Conservation (phyloP, 2,888 invertebrate species). For the Drosophila neotestacea region DNA sequence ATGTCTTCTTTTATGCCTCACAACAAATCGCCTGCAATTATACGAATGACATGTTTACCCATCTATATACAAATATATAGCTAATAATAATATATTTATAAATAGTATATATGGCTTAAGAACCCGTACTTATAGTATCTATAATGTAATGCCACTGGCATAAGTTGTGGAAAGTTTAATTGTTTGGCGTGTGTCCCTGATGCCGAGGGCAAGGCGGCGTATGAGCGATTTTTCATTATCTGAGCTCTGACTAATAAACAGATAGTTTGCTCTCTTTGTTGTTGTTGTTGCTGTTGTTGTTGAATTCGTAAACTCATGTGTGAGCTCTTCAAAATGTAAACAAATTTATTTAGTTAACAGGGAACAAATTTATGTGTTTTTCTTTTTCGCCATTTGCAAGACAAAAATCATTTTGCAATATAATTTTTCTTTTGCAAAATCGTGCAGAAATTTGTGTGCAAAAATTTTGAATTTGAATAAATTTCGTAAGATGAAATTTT, state of each 20-base stretch:
- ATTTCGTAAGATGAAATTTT: not conserved
- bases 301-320: conserved; percentile 6
- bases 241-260: conserved; percentile 48
- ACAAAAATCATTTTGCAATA: conserved; percentile 35
- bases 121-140: not conserved
- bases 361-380: conserved; percentile 43
- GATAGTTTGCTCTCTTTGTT: conserved; percentile 9
- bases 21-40: conserved; percentile 64
- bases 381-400: conserved; percentile 26
- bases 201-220: conserved; percentile 35
- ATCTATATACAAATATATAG: not conserved
- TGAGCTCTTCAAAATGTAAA: conserved; percentile 50
- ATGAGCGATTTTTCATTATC: conserved; percentile 63
- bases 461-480: conserved; percentile 3
- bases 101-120: conserved; percentile 5
- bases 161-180: conserved; percentile 39
- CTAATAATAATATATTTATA: not conserved
- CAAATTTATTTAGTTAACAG: conserved; percentile 60
- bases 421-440: conserved; percentile 20
- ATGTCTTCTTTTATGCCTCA: conserved; percentile 33
- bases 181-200: conserved; percentile 12
- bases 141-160: conserved; percentile 1
- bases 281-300: conserved; percentile 5
- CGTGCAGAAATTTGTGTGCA: conserved; percentile 2
- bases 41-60: conserved; percentile 37